Conservation (phyloP, 1,140 invertebrate genomes). For the Adelges cooleyi region DNA sequence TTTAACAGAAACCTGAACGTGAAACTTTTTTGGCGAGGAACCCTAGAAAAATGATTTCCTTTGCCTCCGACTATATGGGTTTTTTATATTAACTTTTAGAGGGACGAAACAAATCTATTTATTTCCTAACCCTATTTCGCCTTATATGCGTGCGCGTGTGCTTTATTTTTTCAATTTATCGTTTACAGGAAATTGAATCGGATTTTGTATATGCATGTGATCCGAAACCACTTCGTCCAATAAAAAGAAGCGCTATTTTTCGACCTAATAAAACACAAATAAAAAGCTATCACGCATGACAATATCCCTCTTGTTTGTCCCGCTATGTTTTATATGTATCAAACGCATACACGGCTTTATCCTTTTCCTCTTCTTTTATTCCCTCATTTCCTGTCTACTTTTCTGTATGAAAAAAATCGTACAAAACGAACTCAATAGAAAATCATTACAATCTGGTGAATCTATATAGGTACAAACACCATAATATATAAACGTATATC, state of each 20-base stretch:
- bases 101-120: not conserved
- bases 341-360: not conserved
- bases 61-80: not conserved
- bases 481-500: not conserved
- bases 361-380: conserved; percentile 5
- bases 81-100: not conserved
- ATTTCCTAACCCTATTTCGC: not conserved
- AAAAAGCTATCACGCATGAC: conserved; percentile 24
- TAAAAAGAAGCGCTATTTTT: conserved; percentile 24
- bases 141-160: not conserved
- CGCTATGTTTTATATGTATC: conserved; percentile 16
- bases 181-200: conserved; percentile 28
- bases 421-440: conserved; percentile 16
- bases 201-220: conserved; percentile 15
- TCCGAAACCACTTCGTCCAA: conserved; percentile 19
- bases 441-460: conserved; percentile 6
- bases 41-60: conserved; percentile 15
- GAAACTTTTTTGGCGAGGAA: not conserved
- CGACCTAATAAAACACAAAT: conserved; percentile 25
- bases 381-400: conserved; percentile 14
- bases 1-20: no score
- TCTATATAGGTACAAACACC: no score
- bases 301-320: conserved; percentile 8
- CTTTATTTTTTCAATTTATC: conserved; percentile 24
- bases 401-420: not conserved